Percentiles rank a stretch among this genome's conserved stretches.
These are phyloP conservation scores for Aphis gossypii DNA, from an alignment of 1,140 invertebrate species.

Conservation along the genomic window DNA sequence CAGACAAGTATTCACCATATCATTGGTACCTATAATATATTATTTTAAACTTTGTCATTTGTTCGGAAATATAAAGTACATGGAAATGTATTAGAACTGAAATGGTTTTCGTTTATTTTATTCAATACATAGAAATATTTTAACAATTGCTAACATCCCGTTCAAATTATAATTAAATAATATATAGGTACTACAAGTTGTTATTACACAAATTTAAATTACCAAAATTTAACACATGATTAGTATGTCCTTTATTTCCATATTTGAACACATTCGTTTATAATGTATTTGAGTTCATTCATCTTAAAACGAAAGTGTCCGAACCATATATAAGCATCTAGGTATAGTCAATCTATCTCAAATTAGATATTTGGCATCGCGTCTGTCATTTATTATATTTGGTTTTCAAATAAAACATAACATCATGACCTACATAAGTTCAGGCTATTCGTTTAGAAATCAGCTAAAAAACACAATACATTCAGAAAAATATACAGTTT, in stretches of 20 bases:
- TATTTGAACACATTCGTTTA: background rate
- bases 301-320: background rate
- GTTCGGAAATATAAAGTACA: background rate
- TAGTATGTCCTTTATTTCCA: background rate
- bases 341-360: background rate
- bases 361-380: background rate
- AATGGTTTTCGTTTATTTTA: background rate
- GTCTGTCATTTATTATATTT: background rate
- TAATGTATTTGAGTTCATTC: background rate
- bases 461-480: background rate
- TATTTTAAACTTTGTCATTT: background rate
- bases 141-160: background rate
- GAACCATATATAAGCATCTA: background rate
- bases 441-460: background rate
- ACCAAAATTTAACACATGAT: background rate
- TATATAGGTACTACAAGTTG: background rate
- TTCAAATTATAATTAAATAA: background rate
- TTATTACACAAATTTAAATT: background rate
- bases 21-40: background rate
- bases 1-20: background rate
- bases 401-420: background rate
- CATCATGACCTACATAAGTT: background rate
- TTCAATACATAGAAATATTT: background rate
- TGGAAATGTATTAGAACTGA: background rate
- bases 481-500: background rate